Evolutionary conservation across 2,797 vertebrate species (phyloP).

Genomic region (Sebastes variabilis): DNA sequence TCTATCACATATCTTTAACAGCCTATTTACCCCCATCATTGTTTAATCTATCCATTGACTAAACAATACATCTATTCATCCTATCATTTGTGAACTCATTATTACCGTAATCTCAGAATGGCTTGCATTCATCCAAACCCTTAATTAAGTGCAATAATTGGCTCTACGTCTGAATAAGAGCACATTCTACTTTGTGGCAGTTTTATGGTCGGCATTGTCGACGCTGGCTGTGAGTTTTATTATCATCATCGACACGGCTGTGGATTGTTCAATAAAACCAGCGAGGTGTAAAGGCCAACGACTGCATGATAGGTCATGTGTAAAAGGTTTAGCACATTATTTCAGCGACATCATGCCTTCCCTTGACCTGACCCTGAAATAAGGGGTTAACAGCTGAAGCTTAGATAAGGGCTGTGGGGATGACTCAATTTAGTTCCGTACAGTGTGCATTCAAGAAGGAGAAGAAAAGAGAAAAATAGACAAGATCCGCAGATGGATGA

Average conservation of each 20-base stretch:
- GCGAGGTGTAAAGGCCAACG: slow-evolving; percentile 33
- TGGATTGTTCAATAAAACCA: slow-evolving; percentile 44
- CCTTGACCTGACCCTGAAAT: slow-evolving; percentile 27
- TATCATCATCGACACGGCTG: slow-evolving; percentile 7
- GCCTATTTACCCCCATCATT: not conserved
- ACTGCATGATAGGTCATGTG: slow-evolving; percentile 21
- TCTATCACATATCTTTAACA: not conserved
- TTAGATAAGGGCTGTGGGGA: not conserved
- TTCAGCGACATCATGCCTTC: slow-evolving; percentile 16
- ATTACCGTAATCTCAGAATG: slow-evolving; percentile 5
- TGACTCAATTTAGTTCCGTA: slow-evolving; percentile 10
- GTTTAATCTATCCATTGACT: not conserved
- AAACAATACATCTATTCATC: not conserved
- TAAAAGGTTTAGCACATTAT: slow-evolving; percentile 52
- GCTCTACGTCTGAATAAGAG: slow-evolving; percentile 1
- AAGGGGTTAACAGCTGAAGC: slow-evolving; percentile 10
- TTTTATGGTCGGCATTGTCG: not conserved
- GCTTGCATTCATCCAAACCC: slow-evolving; percentile 1
- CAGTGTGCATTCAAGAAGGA: not conserved
- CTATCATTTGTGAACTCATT: slow-evolving; percentile 11
- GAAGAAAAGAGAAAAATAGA: not conserved
- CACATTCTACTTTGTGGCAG: not conserved
- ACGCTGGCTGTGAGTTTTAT: slow-evolving; percentile 13
- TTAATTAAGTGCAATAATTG: slow-evolving; percentile 15
- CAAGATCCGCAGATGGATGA: not conserved